Base-by-base conservation (phyloP, 2,888 invertebrate species). In the Antheraea yamamai region DNA sequence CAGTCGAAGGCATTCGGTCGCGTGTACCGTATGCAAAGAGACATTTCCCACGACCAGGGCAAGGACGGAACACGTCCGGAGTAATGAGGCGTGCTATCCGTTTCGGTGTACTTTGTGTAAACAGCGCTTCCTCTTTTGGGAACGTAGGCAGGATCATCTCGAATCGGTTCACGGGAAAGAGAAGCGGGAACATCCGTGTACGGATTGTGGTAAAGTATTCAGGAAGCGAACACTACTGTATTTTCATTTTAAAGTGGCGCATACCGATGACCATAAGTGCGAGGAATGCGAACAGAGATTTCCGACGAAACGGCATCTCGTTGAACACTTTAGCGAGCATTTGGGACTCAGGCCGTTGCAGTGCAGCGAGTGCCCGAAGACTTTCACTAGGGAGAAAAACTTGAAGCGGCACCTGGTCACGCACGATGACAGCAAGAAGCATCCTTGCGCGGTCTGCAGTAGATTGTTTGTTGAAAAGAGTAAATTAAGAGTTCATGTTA, bases 331-430 rank as follows among this genome's bases (percentile, higher is more conserved):
- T 80, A 86, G 92, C 6, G 86, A 88, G 18, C 95, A 95, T 77
- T 92, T 93, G 0, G 91, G 90, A 18, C 91, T 91, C 55, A 94
- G 92, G 76, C 85, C 89, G 1, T 94, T 91, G 73, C 84, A 89
- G n/a, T 95, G 95, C 76, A 84, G 85, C 3, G 87, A 91, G 0
- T 95, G 95, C 75, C 77, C 87, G 0, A 95, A 95, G 75, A 83
- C 85, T 0, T 92, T 92, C 77, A 81, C 85, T 4, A 82, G 90
- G 30, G 89, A 89, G 77, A 88, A 88, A 72, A 88, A 87, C 75
- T 80, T 92, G 71, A 81, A 79, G 0, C 87, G 88, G 71, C 92
- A 92, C 74, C 86, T 88, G 80, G 89, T 90, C 90, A 86, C 90
- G 12, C 91, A 92, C 52, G 91, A 84, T 55, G 90, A 91, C 35